Evolutionary conservation across 2,888 invertebrate genomes (phyloP).

Genomic region (Chymomyza fuscimana): DNA sequence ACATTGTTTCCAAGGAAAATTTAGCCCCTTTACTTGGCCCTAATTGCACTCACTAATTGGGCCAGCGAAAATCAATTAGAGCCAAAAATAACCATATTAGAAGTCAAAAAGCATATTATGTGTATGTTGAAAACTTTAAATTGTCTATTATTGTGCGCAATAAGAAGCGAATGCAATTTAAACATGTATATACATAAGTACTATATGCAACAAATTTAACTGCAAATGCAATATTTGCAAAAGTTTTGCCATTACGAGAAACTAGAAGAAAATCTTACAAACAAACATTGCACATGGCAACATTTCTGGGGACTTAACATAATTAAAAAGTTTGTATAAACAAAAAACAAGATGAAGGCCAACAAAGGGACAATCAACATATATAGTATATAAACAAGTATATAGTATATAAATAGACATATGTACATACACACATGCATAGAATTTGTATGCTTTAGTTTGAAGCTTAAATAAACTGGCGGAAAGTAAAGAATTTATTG

Average conservation of each 20-base stretch:
- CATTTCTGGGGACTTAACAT: conserved; percentile 49
- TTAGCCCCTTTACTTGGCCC: background rate
- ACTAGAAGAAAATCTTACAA: background rate
- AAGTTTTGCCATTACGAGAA: background rate
- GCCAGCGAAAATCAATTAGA: background rate
- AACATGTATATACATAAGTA: too few relatives aligned
- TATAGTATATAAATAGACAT: background rate
- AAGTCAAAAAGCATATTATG: background rate
- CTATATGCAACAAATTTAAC: background rate
- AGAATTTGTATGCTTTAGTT: conserved; percentile 18
- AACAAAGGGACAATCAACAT: background rate
- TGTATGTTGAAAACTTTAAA: background rate
- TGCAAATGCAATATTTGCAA: background rate
- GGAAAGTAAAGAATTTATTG: background rate
- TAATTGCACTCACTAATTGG: background rate
- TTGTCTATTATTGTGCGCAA: background rate
- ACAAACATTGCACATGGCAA: background rate
- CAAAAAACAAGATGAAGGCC: conserved; percentile 21
- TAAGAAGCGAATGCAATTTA: background rate
- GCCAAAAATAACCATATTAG: background rate
- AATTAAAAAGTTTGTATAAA: conserved; percentile 61
- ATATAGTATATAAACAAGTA: too few relatives aligned
- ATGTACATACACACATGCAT: background rate
- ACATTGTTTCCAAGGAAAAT: too few relatives aligned
- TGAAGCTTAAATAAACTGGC: background rate